A percentile compares a stretch with the other conserved stretches of the same genome.
Conservation (phyloP, 2,888 invertebrate genomes). For the Yponomeuta sedellus region DNA sequence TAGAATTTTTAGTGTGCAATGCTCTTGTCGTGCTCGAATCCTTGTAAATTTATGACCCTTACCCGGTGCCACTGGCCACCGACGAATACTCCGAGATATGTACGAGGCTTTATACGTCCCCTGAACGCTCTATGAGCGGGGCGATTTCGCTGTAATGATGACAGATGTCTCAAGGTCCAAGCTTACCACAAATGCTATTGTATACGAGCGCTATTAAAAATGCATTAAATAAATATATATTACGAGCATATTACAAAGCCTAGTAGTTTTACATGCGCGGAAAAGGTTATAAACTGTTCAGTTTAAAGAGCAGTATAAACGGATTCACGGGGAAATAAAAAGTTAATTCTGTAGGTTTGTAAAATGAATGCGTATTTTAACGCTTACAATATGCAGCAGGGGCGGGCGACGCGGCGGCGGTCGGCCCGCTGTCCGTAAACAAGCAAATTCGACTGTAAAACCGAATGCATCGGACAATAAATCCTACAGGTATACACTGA, state of each 20-base stretch:
- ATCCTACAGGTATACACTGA: conserved; percentile 6
- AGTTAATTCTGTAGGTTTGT: conserved; percentile 43
- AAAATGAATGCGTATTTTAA: conserved; percentile 45
- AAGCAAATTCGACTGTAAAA: conserved; percentile 39
- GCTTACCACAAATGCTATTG: background rate
- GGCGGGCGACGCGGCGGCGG: conserved; percentile 22
- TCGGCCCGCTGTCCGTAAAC: conserved; percentile 25
- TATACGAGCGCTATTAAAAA: background rate
- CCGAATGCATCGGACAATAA: conserved; percentile 18
- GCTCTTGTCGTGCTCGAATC: conserved; percentile 61
- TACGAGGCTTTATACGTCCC: conserved; percentile 45
- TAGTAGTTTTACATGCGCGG: background rate
- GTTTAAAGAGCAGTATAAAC: conserved; percentile 46
- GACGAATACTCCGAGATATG: conserved; percentile 46
- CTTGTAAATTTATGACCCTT: conserved; percentile 66
- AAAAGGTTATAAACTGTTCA: conserved; percentile 29
- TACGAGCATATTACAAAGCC: background rate
- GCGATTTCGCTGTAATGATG: conserved; percentile 18
- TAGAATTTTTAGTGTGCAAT: conserved; percentile 64
- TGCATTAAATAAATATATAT: background rate
- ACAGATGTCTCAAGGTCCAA: conserved; percentile 8
- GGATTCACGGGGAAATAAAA: conserved; percentile 42
- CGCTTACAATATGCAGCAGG: conserved; percentile 34
- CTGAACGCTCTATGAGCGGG: conserved; percentile 34
- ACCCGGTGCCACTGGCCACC: conserved; percentile 52